Base-by-base conservation (phyloP, 2,113 vertebrate species). In the Mesitornis unicolor region DNA sequence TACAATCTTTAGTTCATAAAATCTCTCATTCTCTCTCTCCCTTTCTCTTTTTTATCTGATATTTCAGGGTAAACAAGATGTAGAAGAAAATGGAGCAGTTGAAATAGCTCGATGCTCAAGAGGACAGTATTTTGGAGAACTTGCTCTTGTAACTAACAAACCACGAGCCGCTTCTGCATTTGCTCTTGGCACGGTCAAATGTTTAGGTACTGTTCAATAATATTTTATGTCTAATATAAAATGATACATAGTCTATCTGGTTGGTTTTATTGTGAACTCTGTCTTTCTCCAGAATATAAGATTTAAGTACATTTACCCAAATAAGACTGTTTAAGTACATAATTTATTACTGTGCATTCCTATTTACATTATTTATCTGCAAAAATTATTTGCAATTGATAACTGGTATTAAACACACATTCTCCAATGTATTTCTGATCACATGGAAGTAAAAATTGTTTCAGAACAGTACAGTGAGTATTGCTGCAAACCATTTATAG, bases 141-240 rank as follows among this genome's bases (percentile, higher is more conserved):
- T 99, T 87, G 99, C 99, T 45, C 98, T 99, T 85, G 99, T 99
- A 78, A 99, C 99, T 56, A 99, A 99, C 98, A 99, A 99, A 93
- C 99, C 99, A 47, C 98, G 99, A 97, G 99, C 99, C 4, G 99
- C 99, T 35, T 99, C 99, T n/a, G 99, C 99, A 7, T 99, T 99
- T 38, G 99, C 99, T 93, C 98, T 99, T 68, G 99, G 99, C 78
- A 99, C 98, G 24, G 99, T 99, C 97, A 99, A 99, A 95, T 99
- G 99, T 96, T 98, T 99, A 99, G 99, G 99, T 99, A 99, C 67
- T 70, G 63, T 76, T 85, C 28, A 63, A 7, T 25, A 53, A 35
- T 84, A 68, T 88, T 91, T 75, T 64, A n/a, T 84, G 40, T 80
- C 35, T 87, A 56, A 59, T 80, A 76, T 36, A 63, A 77, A 87